Evolutionary conservation across 2,113 vertebrate genomes (phyloP).

Genomic region (Microtus pennsylvanicus): DNA sequence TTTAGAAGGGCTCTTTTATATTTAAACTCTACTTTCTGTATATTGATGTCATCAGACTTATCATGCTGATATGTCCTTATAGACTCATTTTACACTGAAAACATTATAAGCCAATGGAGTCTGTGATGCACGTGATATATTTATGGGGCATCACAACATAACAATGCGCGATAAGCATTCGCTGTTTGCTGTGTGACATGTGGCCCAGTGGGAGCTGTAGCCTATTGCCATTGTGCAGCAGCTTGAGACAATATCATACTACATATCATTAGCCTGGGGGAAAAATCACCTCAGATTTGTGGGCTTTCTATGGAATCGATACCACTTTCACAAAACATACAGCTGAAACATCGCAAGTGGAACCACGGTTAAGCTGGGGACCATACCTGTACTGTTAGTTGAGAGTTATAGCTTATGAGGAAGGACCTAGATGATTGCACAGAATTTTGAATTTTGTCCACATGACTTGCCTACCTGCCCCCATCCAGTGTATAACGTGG

Average conservation of each 20-base stretch:
- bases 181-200: background rate
- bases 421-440: background rate
- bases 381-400: background rate
- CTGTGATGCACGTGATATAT: background rate
- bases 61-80: background rate
- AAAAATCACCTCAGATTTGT: background rate
- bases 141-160: background rate
- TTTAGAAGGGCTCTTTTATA: background rate
- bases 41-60: background rate
- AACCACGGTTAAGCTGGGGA: background rate
- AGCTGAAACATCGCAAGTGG: background rate
- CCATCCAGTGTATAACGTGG: background rate
- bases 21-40: background rate
- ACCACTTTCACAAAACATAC: background rate
- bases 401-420: background rate
- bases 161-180: no score
- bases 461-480: rapidly evolving
- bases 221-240: no score
- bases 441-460: background rate
- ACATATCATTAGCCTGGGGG: background rate
- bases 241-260: background rate
- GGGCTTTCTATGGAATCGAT: background rate
- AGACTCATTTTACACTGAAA: background rate
- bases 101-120: background rate
- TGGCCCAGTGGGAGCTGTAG: background rate